Conservation (phyloP, 2,797 vertebrate species). For the Clarias platycephalus region DNA sequence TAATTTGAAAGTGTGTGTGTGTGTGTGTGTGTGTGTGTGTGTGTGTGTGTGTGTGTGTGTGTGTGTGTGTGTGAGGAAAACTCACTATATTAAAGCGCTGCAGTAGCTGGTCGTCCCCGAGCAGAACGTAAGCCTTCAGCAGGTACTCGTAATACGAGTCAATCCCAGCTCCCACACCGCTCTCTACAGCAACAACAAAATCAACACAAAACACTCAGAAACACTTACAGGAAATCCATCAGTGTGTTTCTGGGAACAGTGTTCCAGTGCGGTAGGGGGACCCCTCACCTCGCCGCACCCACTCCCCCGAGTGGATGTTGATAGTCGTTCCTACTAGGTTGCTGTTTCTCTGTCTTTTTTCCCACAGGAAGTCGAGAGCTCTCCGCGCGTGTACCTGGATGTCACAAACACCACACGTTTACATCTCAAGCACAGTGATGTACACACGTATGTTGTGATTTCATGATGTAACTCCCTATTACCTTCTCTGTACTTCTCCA, state of each 20-base stretch:
- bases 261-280: too few relatives aligned
- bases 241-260: too few relatives aligned
- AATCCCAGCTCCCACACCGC: conserved; percentile 98
- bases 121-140: conserved; percentile 94
- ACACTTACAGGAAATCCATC: neutral
- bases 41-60: neutral
- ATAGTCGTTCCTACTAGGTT: conserved; percentile 98
- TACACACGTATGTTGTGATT: neutral
- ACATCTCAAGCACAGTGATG: neutral
- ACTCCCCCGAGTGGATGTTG: conserved; percentile 98
- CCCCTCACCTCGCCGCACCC: conserved; percentile 93
- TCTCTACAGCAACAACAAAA: conserved; percentile 75
- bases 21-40: neutral
- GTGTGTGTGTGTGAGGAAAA: neutral
- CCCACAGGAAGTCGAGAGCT: conserved; percentile 98
- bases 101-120: conserved; percentile 95
- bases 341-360: conserved; percentile 97
- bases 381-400: conserved; percentile 89
- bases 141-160: conserved; percentile 99
- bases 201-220: neutral
- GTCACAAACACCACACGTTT: conserved; percentile 7
- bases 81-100: conserved; percentile 98
- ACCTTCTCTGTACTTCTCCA: too few relatives aligned
- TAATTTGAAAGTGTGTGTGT: neutral
- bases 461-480: neutral